Conservation (phyloP, 2,113 vertebrate genomes). For the Herpetotheres cachinnans region DNA sequence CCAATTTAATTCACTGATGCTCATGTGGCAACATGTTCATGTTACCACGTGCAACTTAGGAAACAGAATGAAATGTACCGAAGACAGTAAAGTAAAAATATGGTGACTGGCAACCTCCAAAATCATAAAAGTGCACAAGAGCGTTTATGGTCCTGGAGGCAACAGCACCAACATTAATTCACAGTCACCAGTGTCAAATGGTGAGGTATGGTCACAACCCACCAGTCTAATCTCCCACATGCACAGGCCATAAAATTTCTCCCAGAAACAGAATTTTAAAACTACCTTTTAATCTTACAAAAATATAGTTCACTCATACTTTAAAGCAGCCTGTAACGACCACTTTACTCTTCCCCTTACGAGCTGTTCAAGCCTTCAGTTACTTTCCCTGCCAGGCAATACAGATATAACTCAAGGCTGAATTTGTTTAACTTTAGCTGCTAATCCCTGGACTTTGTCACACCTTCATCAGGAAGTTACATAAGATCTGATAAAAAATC, state of each 20-base stretch:
- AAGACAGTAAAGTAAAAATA: neutral
- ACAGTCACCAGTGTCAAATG: fast-evolving
- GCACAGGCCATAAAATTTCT: neutral
- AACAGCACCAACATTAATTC: neutral
- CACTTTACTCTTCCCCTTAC: neutral
- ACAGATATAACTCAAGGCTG: neutral
- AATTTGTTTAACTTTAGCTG: neutral
- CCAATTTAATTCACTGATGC: neutral
- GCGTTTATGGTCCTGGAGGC: neutral
- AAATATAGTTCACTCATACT: neutral
- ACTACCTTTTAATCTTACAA: neutral
- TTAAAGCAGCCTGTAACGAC: neutral
- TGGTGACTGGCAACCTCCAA: neutral
- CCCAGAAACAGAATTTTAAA: neutral
- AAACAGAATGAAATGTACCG: neutral
- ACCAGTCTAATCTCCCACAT: neutral
- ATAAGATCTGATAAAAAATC: neutral
- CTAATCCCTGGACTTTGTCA: neutral
- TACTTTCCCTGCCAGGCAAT: neutral
- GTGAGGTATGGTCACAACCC: neutral
- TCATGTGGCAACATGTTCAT: neutral
- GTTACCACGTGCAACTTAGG: neutral
- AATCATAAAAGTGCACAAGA: neutral
- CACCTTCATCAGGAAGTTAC: neutral
- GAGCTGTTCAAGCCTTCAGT: neutral